These are phyloP conservation scores for Oasisia sp. DNA, from an alignment of 2,888 invertebrate genomes.

Conservation along the genomic window DNA sequence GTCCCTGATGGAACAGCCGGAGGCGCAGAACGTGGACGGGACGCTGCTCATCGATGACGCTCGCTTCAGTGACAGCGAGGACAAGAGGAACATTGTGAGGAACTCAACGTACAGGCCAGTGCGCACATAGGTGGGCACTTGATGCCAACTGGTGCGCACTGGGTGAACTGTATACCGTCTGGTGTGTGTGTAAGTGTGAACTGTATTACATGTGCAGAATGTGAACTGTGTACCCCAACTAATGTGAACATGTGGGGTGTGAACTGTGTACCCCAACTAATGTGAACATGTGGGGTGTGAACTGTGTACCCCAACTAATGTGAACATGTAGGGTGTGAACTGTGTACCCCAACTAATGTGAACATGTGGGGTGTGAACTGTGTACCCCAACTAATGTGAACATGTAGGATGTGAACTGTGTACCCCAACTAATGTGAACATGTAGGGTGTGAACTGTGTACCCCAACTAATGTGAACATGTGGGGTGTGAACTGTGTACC, in stretches of 20 bases:
- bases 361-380: neutral
- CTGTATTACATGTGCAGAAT: neutral
- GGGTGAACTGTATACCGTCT: neutral
- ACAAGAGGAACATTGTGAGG: neutral
- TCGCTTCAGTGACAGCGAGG: neutral
- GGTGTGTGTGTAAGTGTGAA: neutral
- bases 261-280: neutral
- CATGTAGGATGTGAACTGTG: neutral
- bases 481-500: neutral
- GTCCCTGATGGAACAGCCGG: conserved; percentile 48
- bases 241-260: neutral
- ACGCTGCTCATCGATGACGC: conserved; percentile 11
- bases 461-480: neutral
- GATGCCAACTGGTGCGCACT: neutral
- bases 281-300: neutral
- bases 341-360: neutral
- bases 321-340: neutral
- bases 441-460: neutral
- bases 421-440: neutral
- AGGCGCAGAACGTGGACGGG: conserved; percentile 35
- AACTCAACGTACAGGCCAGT: neutral
- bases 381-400: neutral
- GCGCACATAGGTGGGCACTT: neutral
- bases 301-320: neutral
- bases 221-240: neutral